Base-by-base conservation (phyloP, 2,888 invertebrate genomes). In the Melangyna quadrimaculata region DNA sequence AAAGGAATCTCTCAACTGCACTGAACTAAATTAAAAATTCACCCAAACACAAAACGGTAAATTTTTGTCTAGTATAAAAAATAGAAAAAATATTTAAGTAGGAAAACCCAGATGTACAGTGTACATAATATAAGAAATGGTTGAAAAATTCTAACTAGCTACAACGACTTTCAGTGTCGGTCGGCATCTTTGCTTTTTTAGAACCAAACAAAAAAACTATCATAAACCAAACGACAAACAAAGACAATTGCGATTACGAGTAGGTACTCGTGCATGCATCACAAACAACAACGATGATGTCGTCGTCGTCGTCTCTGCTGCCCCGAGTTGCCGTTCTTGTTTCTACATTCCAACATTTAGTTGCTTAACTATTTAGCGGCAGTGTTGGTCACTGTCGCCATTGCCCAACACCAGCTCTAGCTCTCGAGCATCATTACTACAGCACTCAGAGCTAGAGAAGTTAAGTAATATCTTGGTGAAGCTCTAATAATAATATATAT, bases 301-400 rank as follows among this genome's bases (percentile, higher is more conserved):
- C 43, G 24, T 43, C 22, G 45, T 40, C 43, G 24, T 43, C 22
- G 35, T 59, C 14, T 57, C 37, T 59, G 59, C 35, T 37, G 22
- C 43, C 19, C 65, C 43, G 12, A 45, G 32, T n/a, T n/a, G n/a
- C 19, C 53, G 32, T 37, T 51, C 67, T 75, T 84, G 75, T 79
- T 79, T 75, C 75, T 79, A 79, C 79, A 75, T 75, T 75, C 43
- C 75, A 75, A 79, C 79, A 75, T 75, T 75, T 37, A 53, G 77
- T 84, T 84, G 75, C 79, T 77, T 40, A 84, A 80, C 84, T 63
- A 77, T 72, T 84, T 80, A 84, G 84, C 75, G 72, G 67, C 61
- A 79, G 35, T 65, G 74, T 51, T 74, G 83, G 74, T 74, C 83
- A 51, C 51, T 67, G 12, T 65, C 29, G 29, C 43, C 51, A 51